A percentile compares a stretch with the other conserved stretches of the same genome.
Evolutionary conservation across 1,140 invertebrate species (phyloP).

Genomic region (Archivesica marissinica): DNA sequence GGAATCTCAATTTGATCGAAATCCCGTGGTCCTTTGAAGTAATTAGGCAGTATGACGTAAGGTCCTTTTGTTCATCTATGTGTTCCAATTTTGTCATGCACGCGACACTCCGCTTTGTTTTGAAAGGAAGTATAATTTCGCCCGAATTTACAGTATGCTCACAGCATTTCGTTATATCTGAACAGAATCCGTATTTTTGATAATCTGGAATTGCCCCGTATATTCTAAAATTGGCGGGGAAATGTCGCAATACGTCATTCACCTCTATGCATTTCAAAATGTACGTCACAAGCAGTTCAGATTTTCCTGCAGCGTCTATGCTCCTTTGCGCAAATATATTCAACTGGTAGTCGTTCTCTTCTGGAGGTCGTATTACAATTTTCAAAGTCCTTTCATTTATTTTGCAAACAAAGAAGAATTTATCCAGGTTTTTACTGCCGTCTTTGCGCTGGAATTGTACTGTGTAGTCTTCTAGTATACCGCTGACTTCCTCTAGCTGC

Average conservation of each 20-base stretch:
- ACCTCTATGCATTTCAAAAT: slow-evolving; percentile 52
- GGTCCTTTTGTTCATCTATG: slow-evolving; percentile 28
- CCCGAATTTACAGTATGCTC: slow-evolving; percentile 39
- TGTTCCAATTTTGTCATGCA: slow-evolving; percentile 57
- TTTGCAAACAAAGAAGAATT: slow-evolving; percentile 46
- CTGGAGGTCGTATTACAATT: slow-evolving; percentile 40
- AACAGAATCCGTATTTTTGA: slow-evolving; percentile 51
- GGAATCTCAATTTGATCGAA: slow-evolving; percentile 54
- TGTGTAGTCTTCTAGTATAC: slow-evolving; percentile 50
- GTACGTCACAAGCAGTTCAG: slow-evolving; percentile 50
- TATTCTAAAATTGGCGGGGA: slow-evolving; percentile 53
- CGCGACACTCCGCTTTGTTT: slow-evolving; percentile 40
- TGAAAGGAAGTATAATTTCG: slow-evolving; percentile 53
- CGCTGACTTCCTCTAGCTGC: slow-evolving; percentile 44
- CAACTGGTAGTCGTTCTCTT: slow-evolving; percentile 47
- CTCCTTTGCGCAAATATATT: slow-evolving; percentile 49
- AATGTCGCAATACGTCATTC: background rate
- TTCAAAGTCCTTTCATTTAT: slow-evolving; percentile 44
- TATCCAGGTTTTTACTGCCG: slow-evolving; percentile 48
- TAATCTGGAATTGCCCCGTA: slow-evolving; percentile 54
- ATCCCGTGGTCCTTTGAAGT: slow-evolving; percentile 46
- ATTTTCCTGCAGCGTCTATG: slow-evolving; percentile 38
- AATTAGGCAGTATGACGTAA: slow-evolving; percentile 45
- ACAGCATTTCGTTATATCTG: slow-evolving; percentile 55
- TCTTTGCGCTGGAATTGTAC: slow-evolving; percentile 57